A percentile compares a stretch with the other conserved stretches of the same genome.
phyloP scores from a whole-genome alignment of 2,888 invertebrate species.

The Cephus pygmeus region DNA sequence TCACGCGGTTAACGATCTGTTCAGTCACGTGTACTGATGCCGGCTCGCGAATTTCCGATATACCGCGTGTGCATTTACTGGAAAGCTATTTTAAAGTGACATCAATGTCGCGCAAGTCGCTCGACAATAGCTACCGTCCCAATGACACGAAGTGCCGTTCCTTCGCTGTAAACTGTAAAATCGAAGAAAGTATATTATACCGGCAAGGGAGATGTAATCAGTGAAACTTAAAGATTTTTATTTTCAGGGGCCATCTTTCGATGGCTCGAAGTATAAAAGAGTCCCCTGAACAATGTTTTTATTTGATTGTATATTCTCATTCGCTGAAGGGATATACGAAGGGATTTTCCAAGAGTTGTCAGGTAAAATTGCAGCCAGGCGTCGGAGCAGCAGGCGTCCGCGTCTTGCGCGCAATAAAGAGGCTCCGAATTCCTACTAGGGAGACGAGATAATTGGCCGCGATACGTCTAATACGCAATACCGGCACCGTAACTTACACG shows the following conservation, averaged over 20 bases:
- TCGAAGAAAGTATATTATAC: not conserved
- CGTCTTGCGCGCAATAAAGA: not conserved
- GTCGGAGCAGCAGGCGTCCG: not conserved
- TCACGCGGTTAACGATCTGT: conserved; percentile 47
- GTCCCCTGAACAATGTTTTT: too few relatives aligned
- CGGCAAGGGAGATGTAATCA: not conserved
- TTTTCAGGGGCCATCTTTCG: too few relatives aligned
- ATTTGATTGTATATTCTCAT: too few relatives aligned
- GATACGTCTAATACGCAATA: not conserved
- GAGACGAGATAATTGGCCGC: not conserved
- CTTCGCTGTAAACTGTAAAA: not conserved
- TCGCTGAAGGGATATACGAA: too few relatives aligned
- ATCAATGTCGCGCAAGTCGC: not conserved
- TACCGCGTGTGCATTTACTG: conserved; percentile 49
- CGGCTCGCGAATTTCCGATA: conserved; percentile 34
- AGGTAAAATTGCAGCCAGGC: not conserved
- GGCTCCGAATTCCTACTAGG: not conserved
- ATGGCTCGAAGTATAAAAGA: too few relatives aligned
- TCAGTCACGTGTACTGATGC: conserved; percentile 36
- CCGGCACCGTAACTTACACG: not conserved
- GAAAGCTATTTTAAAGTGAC: conserved; percentile 42
- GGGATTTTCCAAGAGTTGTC: too few relatives aligned
- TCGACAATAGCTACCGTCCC: not conserved
- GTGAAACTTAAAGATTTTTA: too few relatives aligned
- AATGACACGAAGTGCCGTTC: not conserved